Evolutionary conservation across 2,113 vertebrate species (phyloP), one percentile per base, ranked within the genome.

Genomic region (Myiagra hebetior): DNA sequence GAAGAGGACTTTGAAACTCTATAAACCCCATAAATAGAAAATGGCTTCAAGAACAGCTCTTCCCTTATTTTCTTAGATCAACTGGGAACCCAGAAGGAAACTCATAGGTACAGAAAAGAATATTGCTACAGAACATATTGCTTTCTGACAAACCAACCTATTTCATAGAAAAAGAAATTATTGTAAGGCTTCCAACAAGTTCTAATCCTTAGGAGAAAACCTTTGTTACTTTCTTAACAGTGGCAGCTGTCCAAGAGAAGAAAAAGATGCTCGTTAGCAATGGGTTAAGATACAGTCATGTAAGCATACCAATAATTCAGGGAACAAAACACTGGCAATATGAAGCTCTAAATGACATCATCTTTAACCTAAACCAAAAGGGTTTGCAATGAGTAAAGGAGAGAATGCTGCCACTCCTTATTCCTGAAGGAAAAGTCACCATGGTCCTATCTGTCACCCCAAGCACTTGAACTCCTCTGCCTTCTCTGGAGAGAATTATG

Each of bases 281-380:
- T 42, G 56, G 68, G 31, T 72, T 93, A 78, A 93, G 27, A 63
- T 84, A 56, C 15, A 68, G 47, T 75, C 64, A 42, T 17, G 27
- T 72, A 81, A 81, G 76, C 35, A 60, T 3, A 68, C 31, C 31
- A 87, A 41, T 86, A 94, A 92, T 64, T 92, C 85, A 94, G 42
- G 14, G 41, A 86, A 72, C 42, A 78, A 91, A 92, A 23, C n/a
- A 53, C 14, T 46, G 47, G 18, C 44, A 91, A 69, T 47, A 72
- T 30, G 30, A 52, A 91, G 31, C 44, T 91, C 60, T 80, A 85
- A 94, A 90, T 91, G 75, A 88, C 64, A 93, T 93, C 72, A 96
- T 78, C 50, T 88, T 92, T 93, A 95, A 95, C 39, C 56, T 93
- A 75, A 49, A 31, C 27, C 57, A 68, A 75, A 74, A 81, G 52